A percentile compares a stretch with the other conserved stretches of the same genome.
These are phyloP conservation scores for Drosophila longiperda DNA, from an alignment of 2,888 invertebrate species.

Conservation along the genomic window DNA sequence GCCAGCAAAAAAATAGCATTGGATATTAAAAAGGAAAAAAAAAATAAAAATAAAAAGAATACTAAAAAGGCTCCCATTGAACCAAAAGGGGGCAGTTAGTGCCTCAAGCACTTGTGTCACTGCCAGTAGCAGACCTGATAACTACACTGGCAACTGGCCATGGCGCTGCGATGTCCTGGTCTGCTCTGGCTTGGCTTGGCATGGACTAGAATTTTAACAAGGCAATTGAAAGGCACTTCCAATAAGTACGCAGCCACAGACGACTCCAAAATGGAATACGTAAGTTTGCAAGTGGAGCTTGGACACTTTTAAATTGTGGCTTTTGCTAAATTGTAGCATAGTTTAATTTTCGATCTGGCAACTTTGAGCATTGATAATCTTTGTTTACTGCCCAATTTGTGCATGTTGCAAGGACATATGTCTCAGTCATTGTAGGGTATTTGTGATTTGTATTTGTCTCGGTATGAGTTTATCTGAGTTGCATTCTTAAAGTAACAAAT, in stretches of 20 bases:
- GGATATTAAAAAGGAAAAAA: conserved; percentile 28
- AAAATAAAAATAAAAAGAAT: conserved; percentile 22
- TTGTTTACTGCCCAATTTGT: conserved; percentile 30
- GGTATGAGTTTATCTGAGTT: not conserved
- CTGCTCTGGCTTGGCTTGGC: not conserved
- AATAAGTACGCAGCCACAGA: conserved; percentile 53
- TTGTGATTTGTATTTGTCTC: conserved; percentile 12
- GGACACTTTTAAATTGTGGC: conserved; percentile 48
- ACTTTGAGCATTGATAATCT: conserved; percentile 43
- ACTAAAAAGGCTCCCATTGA: conserved; percentile 35
- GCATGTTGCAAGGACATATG: conserved; percentile 1
- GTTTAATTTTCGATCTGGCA: conserved; percentile 49
- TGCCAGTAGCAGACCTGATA: conserved; percentile 35
- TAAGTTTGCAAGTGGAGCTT: conserved; percentile 33
- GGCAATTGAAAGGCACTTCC: conserved; percentile 69
- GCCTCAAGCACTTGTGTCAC: conserved; percentile 33
- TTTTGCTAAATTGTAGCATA: conserved; percentile 63
- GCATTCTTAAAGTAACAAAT: not conserved
- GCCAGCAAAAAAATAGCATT: conserved; percentile 26
- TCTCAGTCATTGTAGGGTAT: conserved; percentile 28
- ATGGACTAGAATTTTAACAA: conserved; percentile 44
- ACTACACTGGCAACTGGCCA: conserved; percentile 53
- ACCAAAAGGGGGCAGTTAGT: conserved; percentile 33
- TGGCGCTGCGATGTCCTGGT: conserved; percentile 6
- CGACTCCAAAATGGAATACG: conserved; percentile 21